Evolutionary conservation across 1,140 invertebrate genomes (phyloP).

Genomic region (Ridgeia piscesae): DNA sequence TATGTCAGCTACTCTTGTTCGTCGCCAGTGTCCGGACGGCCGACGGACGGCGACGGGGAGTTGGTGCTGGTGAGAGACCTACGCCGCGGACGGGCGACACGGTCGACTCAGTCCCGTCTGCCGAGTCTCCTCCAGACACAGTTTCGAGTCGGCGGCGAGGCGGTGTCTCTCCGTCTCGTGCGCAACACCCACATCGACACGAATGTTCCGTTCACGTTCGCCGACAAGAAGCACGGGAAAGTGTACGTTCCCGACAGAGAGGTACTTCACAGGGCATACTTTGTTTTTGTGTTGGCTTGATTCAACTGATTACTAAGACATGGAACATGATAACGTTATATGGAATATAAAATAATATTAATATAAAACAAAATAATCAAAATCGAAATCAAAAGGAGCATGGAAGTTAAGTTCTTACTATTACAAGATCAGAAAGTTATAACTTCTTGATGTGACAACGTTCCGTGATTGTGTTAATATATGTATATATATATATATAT

Average conservation of each 20-base stretch:
- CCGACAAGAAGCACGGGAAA: background rate
- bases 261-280: background rate
- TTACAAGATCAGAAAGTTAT: no score
- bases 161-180: background rate
- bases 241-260: background rate
- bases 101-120: background rate
- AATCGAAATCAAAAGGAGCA: no score
- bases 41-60: background rate
- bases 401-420: no score
- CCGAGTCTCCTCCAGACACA: background rate
- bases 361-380: no score
- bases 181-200: background rate
- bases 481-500: no score
- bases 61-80: background rate
- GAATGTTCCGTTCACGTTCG: background rate
- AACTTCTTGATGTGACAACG: no score
- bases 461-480: no score
- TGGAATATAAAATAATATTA: no score
- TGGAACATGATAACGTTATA: background rate
- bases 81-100: background rate
- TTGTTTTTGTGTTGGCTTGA: background rate
- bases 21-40: background rate
- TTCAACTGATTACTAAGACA: background rate
- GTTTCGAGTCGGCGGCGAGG: background rate
- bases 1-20: no score